Percentiles rank a stretch among this genome's conserved stretches.
These are phyloP conservation scores for Ptychochromis oligacanthus DNA, from an alignment of 2,113 vertebrate species.

Conservation along the genomic window DNA sequence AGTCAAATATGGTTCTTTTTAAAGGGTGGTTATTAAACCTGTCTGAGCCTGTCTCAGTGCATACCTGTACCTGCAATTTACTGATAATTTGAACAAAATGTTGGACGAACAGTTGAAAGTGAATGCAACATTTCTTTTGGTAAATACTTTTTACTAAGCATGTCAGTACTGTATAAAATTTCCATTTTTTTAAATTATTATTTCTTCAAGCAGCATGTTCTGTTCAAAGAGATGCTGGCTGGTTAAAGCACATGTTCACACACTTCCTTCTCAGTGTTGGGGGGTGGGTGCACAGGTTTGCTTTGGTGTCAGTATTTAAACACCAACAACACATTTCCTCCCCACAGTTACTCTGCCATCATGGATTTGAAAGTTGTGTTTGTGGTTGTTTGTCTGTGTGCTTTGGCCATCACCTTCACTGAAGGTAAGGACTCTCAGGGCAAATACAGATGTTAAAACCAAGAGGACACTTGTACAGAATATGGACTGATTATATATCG, in stretches of 20 bases:
- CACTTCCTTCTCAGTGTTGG: neutral
- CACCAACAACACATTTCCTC: neutral
- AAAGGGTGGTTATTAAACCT: constrained; percentile 32
- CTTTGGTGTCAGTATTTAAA: constrained; percentile 38
- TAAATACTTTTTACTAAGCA: neutral
- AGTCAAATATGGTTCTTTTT: neutral
- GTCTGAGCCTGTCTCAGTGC: constrained; percentile 27
- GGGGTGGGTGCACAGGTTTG: neutral
- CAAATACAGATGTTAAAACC: neutral
- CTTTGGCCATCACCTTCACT: constrained; percentile 46
- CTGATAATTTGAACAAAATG: neutral
- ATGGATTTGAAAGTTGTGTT: constrained; percentile 71
- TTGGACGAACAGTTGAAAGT: neutral
- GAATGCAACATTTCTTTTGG: constrained; percentile 5
- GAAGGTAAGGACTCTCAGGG: constrained; percentile 70
- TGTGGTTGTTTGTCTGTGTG: constrained; percentile 51
- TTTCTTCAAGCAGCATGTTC: neutral
- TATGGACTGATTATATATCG: neutral
- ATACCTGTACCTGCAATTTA: neutral
- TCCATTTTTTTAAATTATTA: neutral
- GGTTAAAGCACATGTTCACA: neutral
- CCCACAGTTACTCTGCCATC: constrained; percentile 16
- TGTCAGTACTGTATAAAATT: neutral
- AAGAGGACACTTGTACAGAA: neutral
- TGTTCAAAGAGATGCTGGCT: neutral